Conservation (phyloP, 2,888 invertebrate species). For the Eledone cirrhosa region DNA sequence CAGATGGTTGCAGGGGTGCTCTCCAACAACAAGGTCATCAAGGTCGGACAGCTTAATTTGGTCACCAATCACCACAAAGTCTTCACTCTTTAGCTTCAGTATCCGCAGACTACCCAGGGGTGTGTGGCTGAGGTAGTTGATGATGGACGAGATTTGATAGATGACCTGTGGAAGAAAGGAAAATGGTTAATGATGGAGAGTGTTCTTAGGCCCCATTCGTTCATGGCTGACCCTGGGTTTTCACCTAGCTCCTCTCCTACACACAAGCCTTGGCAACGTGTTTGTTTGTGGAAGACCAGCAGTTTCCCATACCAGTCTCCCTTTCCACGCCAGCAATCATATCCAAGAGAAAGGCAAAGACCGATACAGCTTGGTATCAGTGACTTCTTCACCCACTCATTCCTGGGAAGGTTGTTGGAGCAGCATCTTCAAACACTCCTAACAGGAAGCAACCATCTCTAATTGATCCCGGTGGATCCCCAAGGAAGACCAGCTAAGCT, state of each 20-base stretch:
- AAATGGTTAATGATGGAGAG: neutral
- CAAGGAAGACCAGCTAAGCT: too few species aligned
- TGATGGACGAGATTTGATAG: conserved; percentile 42
- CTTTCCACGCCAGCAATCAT: too few species aligned
- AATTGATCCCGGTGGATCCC: too few species aligned
- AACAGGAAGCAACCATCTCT: neutral
- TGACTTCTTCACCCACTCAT: neutral
- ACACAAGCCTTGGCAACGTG: neutral
- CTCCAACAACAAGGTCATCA: conserved; percentile 49
- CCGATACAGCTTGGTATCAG: too few species aligned
- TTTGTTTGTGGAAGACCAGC: neutral
- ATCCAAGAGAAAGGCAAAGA: too few species aligned
- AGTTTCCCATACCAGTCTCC: too few species aligned
- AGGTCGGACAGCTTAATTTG: conserved; percentile 52
- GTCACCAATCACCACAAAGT: conserved; percentile 48
- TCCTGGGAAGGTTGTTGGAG: neutral
- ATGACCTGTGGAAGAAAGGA: conserved; percentile 40
- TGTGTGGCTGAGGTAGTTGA: conserved; percentile 48
- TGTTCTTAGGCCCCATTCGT: too few species aligned
- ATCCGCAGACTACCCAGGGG: conserved; percentile 52
- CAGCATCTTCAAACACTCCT: neutral
- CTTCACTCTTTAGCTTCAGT: conserved; percentile 41
- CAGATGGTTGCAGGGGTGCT: conserved; percentile 39
- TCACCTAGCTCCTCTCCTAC: neutral
- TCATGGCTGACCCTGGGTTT: too few species aligned